Conservation (phyloP, 64 coral and sea anemone species). For the Montipora cactus region DNA sequence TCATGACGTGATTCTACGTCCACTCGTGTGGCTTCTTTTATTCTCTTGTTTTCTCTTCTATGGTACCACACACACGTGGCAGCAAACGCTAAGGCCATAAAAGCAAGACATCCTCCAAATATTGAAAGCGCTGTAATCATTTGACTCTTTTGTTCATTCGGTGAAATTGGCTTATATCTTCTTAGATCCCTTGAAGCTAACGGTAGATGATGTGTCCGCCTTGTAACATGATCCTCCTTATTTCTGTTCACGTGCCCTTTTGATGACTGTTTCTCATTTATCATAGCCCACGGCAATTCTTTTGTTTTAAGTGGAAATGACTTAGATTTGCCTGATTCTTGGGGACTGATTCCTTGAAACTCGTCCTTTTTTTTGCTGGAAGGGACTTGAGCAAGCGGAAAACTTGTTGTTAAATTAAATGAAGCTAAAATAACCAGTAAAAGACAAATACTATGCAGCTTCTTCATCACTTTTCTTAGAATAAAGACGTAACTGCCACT, state of each 20-base stretch:
- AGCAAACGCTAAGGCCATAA: not conserved
- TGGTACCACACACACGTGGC: not conserved
- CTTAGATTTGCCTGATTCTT: not conserved
- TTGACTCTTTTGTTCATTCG: not conserved
- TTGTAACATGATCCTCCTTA: not conserved
- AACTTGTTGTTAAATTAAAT: slow-evolving; percentile 2
- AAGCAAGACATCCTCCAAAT: slow-evolving; percentile 7
- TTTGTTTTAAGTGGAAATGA: not conserved
- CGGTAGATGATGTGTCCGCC: not conserved
- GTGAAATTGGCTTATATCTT: not conserved
- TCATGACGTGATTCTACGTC: not conserved
- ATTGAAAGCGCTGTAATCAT: slow-evolving; percentile 6
- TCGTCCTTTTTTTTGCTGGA: not conserved
- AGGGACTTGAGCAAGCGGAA: not conserved
- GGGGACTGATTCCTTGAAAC: not conserved
- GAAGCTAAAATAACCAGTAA: not conserved
- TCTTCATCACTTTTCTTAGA: not conserved
- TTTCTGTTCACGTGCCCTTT: not conserved
- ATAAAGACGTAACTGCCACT: not conserved
- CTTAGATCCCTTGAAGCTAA: slow-evolving; percentile 22
- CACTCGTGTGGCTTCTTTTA: slow-evolving; percentile 16
- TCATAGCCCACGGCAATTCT: not conserved
- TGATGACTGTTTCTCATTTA: not conserved
- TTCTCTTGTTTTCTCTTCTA: not conserved
- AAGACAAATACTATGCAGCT: not conserved